Evolutionary conservation across 92 coral and sea anemone genomes (phyloP), one percentile per base, ranked within the genome.

Genomic region (Epizoanthus illoricatus): DNA sequence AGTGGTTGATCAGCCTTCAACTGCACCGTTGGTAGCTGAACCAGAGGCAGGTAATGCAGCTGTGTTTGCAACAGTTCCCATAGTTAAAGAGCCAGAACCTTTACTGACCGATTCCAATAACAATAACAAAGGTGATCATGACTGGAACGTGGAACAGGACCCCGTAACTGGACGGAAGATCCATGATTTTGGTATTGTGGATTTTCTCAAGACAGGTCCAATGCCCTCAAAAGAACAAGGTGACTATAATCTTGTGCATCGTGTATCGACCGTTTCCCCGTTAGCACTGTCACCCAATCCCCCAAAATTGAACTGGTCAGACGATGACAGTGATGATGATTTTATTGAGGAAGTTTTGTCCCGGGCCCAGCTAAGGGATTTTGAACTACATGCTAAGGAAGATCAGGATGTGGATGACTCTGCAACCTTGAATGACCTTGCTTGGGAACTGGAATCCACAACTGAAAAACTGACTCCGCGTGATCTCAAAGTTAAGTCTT

Each of bases 371-470:
- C 58, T 63, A 54, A 81, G 64, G 47, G 75, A 69, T 5, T 65
- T 66, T 7, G 92, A 81, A 47, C 87, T 89, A 43, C 84, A 59
- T 54, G 89, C 61, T 67, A 90, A 85, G 47, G 86, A 87, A 20
- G 94, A 93, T 69, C 99, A 96, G 69, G 98, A 96, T 49, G 90
- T 71, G 42, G 96, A 89, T 73, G 99, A 96, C 80, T 89, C 88
- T 5, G 98, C 92, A 28, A 93, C 99, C 71, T 84, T 96, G 75
- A 88, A 92, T 36, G 90, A 96, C 88, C 82, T 96, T 81, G 88
- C 90, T 55, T 96, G 99, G 98, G 99, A 96, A 84, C 90, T 96
- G 63, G 98, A 94, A 65, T 93, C 97, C 58, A 91, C 99, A 42
- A 88, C 98, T 61, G 99, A 96, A 13, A 78, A 92, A n/a, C 73